Percentiles rank a stretch among this genome's conserved stretches.
phyloP scores from a whole-genome alignment of 1,140 invertebrate species.

The Brachionus calyciflorus region DNA sequence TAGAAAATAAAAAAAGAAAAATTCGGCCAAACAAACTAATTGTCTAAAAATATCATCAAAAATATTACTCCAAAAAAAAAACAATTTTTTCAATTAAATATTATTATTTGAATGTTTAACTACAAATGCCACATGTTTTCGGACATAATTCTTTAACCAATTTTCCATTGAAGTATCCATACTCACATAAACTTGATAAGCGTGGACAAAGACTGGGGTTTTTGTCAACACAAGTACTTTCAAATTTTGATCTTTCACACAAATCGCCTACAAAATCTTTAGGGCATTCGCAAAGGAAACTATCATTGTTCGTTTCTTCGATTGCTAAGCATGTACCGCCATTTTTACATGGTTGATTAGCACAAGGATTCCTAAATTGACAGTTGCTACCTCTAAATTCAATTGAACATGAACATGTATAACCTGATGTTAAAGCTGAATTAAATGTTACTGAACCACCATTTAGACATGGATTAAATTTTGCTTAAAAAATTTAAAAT shows the following conservation, averaged over 20 bases:
- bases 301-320: slow-evolving; percentile 31
- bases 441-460: neutral
- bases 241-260: neutral
- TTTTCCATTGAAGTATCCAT: neutral
- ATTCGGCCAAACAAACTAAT: neutral
- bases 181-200: neutral
- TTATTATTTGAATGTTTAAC: neutral
- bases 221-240: neutral
- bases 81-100: neutral
- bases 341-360: slow-evolving; percentile 5
- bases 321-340: neutral
- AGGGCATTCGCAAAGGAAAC: neutral
- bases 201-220: slow-evolving; percentile 4
- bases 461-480: slow-evolving; percentile 27
- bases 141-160: slow-evolving; percentile 7
- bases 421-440: neutral
- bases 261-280: slow-evolving; percentile 14
- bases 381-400: neutral
- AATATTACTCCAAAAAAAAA: neutral
- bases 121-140: slow-evolving; percentile 12
- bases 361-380: neutral
- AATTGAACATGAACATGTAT: neutral
- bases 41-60: slow-evolving; percentile 21
- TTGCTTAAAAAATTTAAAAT: neutral
- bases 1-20: slow-evolving; percentile 6